phyloP scores from a whole-genome alignment of 2,888 invertebrate genomes.

The Mimumesa dahlbomi region DNA sequence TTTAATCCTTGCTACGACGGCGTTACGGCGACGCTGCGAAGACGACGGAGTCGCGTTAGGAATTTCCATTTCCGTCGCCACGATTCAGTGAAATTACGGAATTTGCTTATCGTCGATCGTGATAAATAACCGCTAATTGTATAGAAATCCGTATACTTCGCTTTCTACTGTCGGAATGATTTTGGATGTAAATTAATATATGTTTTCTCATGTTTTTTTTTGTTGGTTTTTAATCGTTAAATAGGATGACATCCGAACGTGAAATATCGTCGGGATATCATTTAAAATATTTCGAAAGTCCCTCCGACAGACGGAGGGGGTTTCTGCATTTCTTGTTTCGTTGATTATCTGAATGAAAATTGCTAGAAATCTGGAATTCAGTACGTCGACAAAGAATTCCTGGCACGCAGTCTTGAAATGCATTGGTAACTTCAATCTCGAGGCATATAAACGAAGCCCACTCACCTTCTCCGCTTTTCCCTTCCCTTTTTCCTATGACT shows the following conservation, averaged over 20 bases:
- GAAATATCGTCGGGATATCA: too few species aligned
- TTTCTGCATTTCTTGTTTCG: neutral
- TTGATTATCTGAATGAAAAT: conserved; percentile 2
- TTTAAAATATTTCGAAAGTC: too few species aligned
- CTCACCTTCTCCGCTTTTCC: conserved; percentile 61
- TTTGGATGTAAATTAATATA: too few species aligned
- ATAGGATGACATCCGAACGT: too few species aligned
- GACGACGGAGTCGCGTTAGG: conserved; percentile 9
- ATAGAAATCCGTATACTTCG: conserved; percentile 12
- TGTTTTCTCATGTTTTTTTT: too few species aligned
- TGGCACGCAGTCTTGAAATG: conserved; percentile 44
- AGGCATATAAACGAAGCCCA: conserved; percentile 47
- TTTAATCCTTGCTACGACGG: conserved; percentile 7
- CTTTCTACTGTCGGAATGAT: too few species aligned
- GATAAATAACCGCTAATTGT: conserved; percentile 16
- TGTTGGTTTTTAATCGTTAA: too few species aligned
- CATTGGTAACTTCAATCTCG: conserved; percentile 43
- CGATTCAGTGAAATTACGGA: conserved; percentile 12
- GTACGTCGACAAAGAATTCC: conserved; percentile 46
- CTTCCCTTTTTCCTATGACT: conserved; percentile 49
- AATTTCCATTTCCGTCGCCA: conserved; percentile 27
- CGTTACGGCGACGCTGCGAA: neutral
- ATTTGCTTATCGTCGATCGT: conserved; percentile 15
- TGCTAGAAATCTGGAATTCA: conserved; percentile 60
- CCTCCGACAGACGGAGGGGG: neutral